These are phyloP conservation scores for Clitarchus hookeri DNA, from an alignment of 2,888 invertebrate species.

Conservation along the genomic window DNA sequence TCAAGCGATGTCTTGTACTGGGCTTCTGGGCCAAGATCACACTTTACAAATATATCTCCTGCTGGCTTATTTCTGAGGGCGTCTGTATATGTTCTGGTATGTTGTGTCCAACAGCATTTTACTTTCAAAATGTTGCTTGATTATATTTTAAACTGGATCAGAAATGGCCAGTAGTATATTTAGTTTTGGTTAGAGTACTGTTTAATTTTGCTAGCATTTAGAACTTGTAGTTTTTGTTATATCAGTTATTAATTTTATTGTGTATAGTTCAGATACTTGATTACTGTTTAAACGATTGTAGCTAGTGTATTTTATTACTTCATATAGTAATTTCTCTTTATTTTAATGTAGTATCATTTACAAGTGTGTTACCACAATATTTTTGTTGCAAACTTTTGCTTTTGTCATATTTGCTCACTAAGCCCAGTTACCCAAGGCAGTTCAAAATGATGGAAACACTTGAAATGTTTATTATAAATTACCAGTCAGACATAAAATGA, in stretches of 20 bases:
- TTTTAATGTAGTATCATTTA: neutral
- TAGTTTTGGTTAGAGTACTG: neutral
- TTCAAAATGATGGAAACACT: neutral
- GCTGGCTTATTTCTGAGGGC: slow-evolving; percentile 91
- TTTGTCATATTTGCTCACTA: neutral
- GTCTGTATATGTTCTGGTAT: slow-evolving; percentile 57
- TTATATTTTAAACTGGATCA: neutral
- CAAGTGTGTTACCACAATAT: neutral
- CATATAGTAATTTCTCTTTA: neutral
- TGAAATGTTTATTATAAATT: neutral
- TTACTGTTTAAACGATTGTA: neutral
- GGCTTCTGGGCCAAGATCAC: slow-evolving; percentile 85
- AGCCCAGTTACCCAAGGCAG: neutral
- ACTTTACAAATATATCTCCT: slow-evolving; percentile 90
- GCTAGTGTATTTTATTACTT: neutral
- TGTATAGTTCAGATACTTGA: neutral
- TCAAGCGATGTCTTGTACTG: slow-evolving; percentile 63
- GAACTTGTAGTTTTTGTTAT: too few species aligned
- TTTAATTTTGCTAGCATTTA: neutral
- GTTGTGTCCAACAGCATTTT: slow-evolving; percentile 10
- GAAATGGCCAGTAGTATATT: neutral
- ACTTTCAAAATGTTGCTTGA: neutral
- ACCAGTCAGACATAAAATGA: too few species aligned
- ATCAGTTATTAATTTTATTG: neutral
- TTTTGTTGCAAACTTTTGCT: neutral